Evolutionary conservation across 2,797 vertebrate species (phyloP).

Genomic region (Zalophus californianus): DNA sequence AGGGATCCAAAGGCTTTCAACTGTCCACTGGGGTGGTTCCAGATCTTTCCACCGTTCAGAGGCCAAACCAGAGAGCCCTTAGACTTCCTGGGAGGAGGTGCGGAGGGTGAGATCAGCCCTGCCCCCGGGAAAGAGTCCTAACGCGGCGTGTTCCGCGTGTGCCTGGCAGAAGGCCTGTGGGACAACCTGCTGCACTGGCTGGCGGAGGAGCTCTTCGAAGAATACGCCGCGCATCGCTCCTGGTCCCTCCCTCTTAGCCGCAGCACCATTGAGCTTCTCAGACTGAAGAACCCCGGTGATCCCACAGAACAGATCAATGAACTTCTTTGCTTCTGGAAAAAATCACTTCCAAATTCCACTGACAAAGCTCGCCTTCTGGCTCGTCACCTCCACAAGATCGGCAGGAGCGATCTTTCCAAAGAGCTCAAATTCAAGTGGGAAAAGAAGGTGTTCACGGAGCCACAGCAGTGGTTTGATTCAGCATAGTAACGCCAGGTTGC

Average conservation of each 20-base stretch:
- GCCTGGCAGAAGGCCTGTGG: slow-evolving; percentile 86
- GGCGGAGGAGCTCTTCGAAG: slow-evolving; percentile 91
- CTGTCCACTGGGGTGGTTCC: background rate
- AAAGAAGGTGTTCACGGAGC: slow-evolving; percentile 79
- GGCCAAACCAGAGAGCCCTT: background rate
- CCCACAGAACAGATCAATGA: slow-evolving; percentile 90
- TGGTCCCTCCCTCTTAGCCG: slow-evolving; percentile 87
- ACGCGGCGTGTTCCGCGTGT: slow-evolving; percentile 25
- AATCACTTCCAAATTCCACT: slow-evolving; percentile 89
- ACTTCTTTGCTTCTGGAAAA: slow-evolving; percentile 92
- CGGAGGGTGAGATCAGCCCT: background rate
- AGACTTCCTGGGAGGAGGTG: background rate
- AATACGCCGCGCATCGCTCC: slow-evolving; percentile 86
- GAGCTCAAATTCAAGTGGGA: slow-evolving; percentile 89
- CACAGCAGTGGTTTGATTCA: background rate
- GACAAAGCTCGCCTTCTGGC: slow-evolving; percentile 90
- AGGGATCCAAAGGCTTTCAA: background rate
- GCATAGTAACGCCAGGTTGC: background rate
- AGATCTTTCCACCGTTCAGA: background rate
- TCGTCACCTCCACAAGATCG: slow-evolving; percentile 89
- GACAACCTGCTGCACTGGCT: slow-evolving; percentile 92
- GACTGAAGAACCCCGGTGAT: slow-evolving; percentile 89
- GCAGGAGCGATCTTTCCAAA: slow-evolving; percentile 91
- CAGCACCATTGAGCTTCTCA: slow-evolving; percentile 91
- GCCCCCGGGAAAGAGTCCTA: background rate